Conservation (phyloP, 2,888 invertebrate genomes). For the Himalopsyche japonica region DNA sequence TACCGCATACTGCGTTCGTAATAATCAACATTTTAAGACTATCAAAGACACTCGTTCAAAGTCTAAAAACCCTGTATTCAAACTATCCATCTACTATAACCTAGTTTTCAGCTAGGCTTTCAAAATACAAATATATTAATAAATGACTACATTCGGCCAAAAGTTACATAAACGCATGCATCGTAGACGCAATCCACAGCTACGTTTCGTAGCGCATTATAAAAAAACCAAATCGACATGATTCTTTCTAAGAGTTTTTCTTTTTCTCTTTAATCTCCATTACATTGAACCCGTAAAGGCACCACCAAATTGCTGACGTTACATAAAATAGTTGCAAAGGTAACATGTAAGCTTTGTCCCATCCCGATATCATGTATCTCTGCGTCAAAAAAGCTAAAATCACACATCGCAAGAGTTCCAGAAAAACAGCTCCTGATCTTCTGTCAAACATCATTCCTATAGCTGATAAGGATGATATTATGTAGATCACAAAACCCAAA, state of each 20-base stretch:
- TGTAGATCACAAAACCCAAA: slow-evolving; percentile 63
- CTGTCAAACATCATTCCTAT: slow-evolving; percentile 76
- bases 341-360: slow-evolving; percentile 50
- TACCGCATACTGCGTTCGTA: too few relatives aligned
- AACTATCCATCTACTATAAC: not conserved
- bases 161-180: not conserved
- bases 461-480: slow-evolving; percentile 67
- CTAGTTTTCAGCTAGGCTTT: not conserved
- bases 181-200: not conserved
- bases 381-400: slow-evolving; percentile 57
- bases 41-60: too few relatives aligned
- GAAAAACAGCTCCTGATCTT: slow-evolving; percentile 61
- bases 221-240: not conserved
- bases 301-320: slow-evolving; percentile 66
- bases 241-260: slow-evolving; percentile 31
- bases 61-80: too few relatives aligned
- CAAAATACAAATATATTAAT: not conserved
- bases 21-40: too few relatives aligned
- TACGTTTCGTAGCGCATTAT: not conserved
- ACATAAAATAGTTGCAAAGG: slow-evolving; percentile 62
- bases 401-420: slow-evolving; percentile 70
- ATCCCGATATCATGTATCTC: slow-evolving; percentile 49
- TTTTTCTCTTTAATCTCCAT: slow-evolving; percentile 58
- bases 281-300: slow-evolving; percentile 62
- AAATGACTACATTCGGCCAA: not conserved